phyloP scores from a whole-genome alignment of 2,888 invertebrate genomes.

The Synanthedon vespiformis region DNA sequence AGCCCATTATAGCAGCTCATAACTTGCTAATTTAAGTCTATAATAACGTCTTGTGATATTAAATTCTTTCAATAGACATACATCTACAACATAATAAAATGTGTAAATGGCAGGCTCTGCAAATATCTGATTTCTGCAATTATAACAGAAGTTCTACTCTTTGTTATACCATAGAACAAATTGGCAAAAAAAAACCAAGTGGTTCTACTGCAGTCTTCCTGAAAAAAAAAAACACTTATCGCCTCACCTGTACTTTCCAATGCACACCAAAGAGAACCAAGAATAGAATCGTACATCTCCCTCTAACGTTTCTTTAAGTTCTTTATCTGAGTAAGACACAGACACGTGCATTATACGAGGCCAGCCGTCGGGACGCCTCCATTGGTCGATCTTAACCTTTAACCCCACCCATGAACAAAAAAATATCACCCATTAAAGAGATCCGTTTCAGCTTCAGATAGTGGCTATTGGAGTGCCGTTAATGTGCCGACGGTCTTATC shows the following conservation, averaged over 20 bases:
- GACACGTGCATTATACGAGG: conserved; percentile 16
- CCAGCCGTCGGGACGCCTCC: conserved; percentile 29
- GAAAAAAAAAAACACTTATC: conserved; percentile 10
- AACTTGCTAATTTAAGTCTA: too few relatives aligned
- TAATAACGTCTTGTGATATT: too few relatives aligned
- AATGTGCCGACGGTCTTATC: conserved; percentile 43
- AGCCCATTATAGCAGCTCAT: too few relatives aligned
- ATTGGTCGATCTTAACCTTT: conserved; percentile 60
- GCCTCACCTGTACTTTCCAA: conserved; percentile 20
- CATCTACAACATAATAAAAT: too few relatives aligned
- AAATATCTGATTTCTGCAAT: too few relatives aligned
- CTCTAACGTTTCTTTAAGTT: conserved; percentile 31
- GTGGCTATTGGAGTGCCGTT: conserved; percentile 28
- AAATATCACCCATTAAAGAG: conserved; percentile 63
- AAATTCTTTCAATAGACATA: too few relatives aligned
- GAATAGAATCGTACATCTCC: conserved; percentile 54
- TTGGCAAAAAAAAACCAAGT: too few relatives aligned
- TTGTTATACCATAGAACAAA: too few relatives aligned
- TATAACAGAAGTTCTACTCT: too few relatives aligned
- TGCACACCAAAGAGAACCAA: conserved; percentile 29
- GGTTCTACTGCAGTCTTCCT: too few relatives aligned
- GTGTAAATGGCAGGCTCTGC: too few relatives aligned
- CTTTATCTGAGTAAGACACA: conserved; percentile 31
- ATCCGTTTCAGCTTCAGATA: conserved; percentile 54
- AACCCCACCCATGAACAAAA: conserved; percentile 63